Evolutionary conservation across 2,113 vertebrate species (phyloP).

Genomic region (Trogon melanurus): DNA sequence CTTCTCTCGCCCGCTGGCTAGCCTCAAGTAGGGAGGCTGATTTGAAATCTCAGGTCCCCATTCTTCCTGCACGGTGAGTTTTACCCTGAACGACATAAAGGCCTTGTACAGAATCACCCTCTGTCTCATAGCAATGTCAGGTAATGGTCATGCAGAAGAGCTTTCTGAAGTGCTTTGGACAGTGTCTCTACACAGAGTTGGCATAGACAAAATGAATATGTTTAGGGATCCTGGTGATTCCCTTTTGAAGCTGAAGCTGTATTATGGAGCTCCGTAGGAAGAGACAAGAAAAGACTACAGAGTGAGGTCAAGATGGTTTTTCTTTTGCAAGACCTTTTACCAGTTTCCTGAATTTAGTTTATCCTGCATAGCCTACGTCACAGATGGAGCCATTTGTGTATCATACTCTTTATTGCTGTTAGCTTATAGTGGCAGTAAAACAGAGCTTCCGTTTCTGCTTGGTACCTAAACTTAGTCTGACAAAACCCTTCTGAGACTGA

Average conservation of each 20-base stretch:
- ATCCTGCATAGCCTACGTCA: background rate
- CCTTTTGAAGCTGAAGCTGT: background rate
- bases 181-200: background rate
- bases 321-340: background rate
- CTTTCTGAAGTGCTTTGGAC: background rate
- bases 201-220: background rate
- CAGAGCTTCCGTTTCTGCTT: background rate
- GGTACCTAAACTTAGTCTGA: background rate
- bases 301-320: background rate
- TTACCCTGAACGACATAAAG: background rate
- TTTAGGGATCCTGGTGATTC: background rate
- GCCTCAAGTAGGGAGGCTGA: background rate
- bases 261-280: background rate
- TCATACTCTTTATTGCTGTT: background rate
- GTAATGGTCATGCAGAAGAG: background rate
- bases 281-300: background rate
- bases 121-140: background rate
- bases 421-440: background rate
- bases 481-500: background rate
- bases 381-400: background rate
- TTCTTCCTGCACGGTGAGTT: background rate
- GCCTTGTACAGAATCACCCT: background rate
- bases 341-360: background rate
- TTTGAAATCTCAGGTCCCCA: background rate
- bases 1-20: background rate